Evolutionary conservation across 35 echinoderm and acorn worm genomes (phyloP).

Genomic region (Apostichopus parvimensis): DNA sequence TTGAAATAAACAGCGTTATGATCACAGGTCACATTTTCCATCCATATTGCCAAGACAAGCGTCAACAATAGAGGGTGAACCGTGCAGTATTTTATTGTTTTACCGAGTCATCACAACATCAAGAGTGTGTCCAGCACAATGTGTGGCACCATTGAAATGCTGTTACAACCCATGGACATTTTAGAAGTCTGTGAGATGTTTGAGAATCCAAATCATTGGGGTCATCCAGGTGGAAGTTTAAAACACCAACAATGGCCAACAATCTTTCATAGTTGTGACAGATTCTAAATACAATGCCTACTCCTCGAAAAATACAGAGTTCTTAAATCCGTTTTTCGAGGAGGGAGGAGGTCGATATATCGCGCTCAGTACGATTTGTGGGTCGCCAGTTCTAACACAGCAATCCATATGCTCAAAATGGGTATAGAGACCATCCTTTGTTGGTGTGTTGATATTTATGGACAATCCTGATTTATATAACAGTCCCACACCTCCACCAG

Average conservation of each 20-base stretch:
- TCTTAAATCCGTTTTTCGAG: not conserved
- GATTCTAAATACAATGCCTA: conserved; percentile 28
- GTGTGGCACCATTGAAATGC: not conserved
- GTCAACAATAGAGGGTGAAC: conserved; percentile 7
- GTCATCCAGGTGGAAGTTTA: conserved; percentile 16
- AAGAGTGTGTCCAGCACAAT: conserved; percentile 15
- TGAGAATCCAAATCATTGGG: not conserved
- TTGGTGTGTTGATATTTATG: not conserved
- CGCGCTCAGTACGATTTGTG: not conserved
- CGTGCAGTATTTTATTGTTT: not conserved
- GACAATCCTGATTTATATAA: not conserved
- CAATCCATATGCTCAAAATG: conserved; percentile 27
- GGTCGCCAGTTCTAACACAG: not conserved
- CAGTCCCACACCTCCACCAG: conserved; percentile 33
- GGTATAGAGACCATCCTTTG: not conserved
- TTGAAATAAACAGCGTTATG: not conserved
- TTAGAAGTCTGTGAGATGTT: not conserved
- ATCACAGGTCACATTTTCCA: conserved; percentile 21
- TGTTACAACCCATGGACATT: conserved; percentile 10
- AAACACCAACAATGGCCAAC: not conserved
- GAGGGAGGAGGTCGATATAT: conserved; percentile 16
- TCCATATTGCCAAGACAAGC: not conserved
- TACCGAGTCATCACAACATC: conserved; percentile 9
- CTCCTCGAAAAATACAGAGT: not conserved
- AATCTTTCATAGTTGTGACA: not conserved